Percentiles rank a stretch among this genome's conserved stretches.
Evolutionary conservation across 1,140 invertebrate genomes (phyloP).

Genomic region (Aphelenchoides fujianensis): DNA sequence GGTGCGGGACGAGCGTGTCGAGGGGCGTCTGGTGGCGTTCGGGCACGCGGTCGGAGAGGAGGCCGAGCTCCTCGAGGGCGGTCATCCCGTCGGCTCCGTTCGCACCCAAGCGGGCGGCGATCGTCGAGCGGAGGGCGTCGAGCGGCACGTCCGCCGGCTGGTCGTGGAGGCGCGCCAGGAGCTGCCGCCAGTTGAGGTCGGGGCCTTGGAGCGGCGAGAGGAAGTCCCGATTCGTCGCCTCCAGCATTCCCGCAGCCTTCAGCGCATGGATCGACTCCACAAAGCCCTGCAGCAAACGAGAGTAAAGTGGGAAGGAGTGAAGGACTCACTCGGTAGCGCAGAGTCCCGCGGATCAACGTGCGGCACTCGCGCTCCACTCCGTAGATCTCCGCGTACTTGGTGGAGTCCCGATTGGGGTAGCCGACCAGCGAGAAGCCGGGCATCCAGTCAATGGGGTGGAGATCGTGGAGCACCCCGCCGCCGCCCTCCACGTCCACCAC

Average conservation of each 20-base stretch:
- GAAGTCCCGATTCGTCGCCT: constrained; percentile 76
- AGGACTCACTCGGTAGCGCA: constrained; percentile 70
- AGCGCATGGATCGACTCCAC: constrained; percentile 79
- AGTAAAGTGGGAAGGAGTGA: constrained; percentile 59
- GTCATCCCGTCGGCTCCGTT: constrained; percentile 58
- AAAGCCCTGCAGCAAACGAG: constrained; percentile 70
- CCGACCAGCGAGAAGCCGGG: constrained; percentile 96
- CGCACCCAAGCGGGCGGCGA: constrained; percentile 72
- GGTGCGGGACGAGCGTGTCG: constrained; percentile 80
- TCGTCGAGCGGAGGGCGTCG: constrained; percentile 80
- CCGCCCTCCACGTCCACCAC: constrained; percentile 81
- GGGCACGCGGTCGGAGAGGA: constrained; percentile 73
- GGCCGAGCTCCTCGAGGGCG: constrained; percentile 19
- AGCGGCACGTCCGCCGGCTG: constrained; percentile 82
- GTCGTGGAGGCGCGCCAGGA: constrained; percentile 80
- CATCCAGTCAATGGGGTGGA: constrained; percentile 77
- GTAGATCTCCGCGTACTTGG: constrained; percentile 80
- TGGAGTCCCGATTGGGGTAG: constrained; percentile 90
- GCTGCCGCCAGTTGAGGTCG: constrained; percentile 87
- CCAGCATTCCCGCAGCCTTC: constrained; percentile 79
- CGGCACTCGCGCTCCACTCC: constrained; percentile 75
- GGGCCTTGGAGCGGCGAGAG: constrained; percentile 83
- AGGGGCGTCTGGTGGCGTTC: constrained; percentile 78
- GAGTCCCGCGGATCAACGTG: constrained; percentile 83
- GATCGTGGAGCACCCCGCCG: constrained; percentile 77